A percentile compares a stretch with the other conserved stretches of the same genome.
phyloP scores from a whole-genome alignment of 2,113 vertebrate species.

The Laterallus jamaicensis region DNA sequence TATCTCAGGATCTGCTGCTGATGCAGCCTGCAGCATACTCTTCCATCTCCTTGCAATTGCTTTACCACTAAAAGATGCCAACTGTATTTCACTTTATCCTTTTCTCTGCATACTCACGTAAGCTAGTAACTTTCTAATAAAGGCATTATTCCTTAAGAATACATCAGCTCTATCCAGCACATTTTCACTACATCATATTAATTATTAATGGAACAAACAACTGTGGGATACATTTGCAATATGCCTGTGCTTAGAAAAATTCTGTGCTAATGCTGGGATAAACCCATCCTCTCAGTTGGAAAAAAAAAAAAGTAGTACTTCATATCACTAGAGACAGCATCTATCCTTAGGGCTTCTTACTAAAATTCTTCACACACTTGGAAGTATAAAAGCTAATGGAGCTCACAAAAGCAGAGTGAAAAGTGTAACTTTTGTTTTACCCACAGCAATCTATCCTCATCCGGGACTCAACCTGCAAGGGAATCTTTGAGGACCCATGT shows the following conservation, averaged over 20 bases:
- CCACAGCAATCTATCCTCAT: not conserved
- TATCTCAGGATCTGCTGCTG: not conserved
- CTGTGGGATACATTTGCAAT: not conserved
- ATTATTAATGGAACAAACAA: not conserved
- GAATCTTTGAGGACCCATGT: fast-evolving
- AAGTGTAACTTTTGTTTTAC: not conserved
- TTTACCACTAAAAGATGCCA: too few relatives aligned
- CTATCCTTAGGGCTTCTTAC: not conserved
- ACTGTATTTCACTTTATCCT: too few relatives aligned
- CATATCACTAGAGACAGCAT: not conserved
- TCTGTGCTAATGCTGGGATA: not conserved
- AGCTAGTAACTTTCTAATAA: too few relatives aligned
- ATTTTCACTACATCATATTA: too few relatives aligned
- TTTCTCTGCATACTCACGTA: too few relatives aligned
- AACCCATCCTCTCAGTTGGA: not conserved
- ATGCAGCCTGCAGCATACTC: too few relatives aligned
- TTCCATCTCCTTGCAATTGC: too few relatives aligned
- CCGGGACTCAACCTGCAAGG: not conserved
- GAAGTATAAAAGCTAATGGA: not conserved
- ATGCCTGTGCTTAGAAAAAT: not conserved
- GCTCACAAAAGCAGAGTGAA: not conserved
- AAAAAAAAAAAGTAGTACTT: not conserved
- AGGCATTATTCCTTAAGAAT: too few relatives aligned
- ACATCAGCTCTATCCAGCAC: too few relatives aligned
- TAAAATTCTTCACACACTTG: not conserved